Percentiles rank a stretch among this genome's conserved stretches.
Evolutionary conservation across 2,113 vertebrate species (phyloP).

Genomic region (Thinocorus orbignyianus): DNA sequence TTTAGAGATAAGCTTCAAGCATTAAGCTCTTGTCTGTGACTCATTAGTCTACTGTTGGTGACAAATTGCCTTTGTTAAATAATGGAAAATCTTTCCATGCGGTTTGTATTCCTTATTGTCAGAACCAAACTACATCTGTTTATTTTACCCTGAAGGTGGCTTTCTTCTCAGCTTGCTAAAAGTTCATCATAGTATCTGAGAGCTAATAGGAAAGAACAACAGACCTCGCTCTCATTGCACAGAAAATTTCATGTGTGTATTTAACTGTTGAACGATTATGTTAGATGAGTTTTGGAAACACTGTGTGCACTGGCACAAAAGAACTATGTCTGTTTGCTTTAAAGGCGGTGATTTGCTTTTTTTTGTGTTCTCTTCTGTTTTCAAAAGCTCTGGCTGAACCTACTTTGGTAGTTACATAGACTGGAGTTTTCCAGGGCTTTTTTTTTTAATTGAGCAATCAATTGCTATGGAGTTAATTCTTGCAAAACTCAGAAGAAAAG

Average conservation of each 20-base stretch:
- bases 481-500: neutral
- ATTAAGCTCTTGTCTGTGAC: constrained; percentile 26
- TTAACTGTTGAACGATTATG: neutral
- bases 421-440: neutral
- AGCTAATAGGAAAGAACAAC: neutral
- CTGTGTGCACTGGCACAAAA: neutral
- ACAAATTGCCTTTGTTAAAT: constrained; percentile 18
- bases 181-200: neutral
- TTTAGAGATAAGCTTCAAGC: neutral
- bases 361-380: neutral
- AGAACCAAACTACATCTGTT: neutral
- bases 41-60: neutral
- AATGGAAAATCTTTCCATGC: neutral
- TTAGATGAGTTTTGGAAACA: neutral
- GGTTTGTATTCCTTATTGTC: constrained; percentile 14
- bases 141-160: constrained; percentile 12
- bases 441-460: neutral
- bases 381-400: neutral
- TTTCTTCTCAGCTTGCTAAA: constrained; percentile 16
- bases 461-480: neutral
- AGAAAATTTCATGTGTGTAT: rapidly evolving
- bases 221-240: neutral
- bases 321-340: neutral
- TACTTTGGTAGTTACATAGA: neutral
- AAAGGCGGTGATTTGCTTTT: neutral